Percentiles rank a stretch among this genome's conserved stretches.
Conservation (phyloP, 1,140 invertebrate genomes). For the Papilio polyxenes region DNA sequence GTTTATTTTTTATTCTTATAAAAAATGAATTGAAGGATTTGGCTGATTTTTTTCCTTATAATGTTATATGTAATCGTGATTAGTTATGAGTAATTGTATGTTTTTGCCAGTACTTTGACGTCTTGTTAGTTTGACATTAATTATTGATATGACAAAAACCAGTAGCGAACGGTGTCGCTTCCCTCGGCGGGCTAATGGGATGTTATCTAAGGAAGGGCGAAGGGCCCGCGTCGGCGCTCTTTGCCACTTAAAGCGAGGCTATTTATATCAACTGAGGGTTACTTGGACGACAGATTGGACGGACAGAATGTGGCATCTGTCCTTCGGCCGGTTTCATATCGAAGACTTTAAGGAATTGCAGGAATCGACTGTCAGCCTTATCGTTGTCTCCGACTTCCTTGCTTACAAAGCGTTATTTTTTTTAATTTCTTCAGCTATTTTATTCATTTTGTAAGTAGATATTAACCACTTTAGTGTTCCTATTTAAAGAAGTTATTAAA, state of each 20-base stretch:
- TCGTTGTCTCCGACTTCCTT: background rate
- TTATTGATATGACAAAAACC: constrained; percentile 69
- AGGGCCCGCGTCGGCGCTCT: constrained; percentile 68
- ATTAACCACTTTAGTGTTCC: background rate
- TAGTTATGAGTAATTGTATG: background rate
- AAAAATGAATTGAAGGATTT: no score
- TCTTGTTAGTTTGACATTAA: constrained; percentile 21
- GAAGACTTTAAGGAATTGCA: constrained; percentile 7
- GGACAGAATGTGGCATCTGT: constrained; percentile 63
- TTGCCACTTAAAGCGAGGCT: constrained; percentile 73
- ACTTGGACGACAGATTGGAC: constrained; percentile 62
- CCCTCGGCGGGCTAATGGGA: constrained; percentile 69
- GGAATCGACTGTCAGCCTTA: background rate
- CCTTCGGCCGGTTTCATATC: constrained; percentile 40
- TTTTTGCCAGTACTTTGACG: background rate
- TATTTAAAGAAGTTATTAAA: background rate
- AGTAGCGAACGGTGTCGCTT: constrained; percentile 68
- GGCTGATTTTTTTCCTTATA: background rate
- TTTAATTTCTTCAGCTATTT: background rate
- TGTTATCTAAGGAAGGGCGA: constrained; percentile 67
- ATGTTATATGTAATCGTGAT: background rate
- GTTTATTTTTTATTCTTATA: no score
- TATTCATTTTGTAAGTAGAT: background rate
- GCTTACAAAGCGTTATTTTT: background rate
- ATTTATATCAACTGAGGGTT: constrained; percentile 69